A percentile compares a stretch with the other conserved stretches of the same genome.
Conservation (phyloP, 2,888 invertebrate genomes). For the Sarcophaga carnaria region DNA sequence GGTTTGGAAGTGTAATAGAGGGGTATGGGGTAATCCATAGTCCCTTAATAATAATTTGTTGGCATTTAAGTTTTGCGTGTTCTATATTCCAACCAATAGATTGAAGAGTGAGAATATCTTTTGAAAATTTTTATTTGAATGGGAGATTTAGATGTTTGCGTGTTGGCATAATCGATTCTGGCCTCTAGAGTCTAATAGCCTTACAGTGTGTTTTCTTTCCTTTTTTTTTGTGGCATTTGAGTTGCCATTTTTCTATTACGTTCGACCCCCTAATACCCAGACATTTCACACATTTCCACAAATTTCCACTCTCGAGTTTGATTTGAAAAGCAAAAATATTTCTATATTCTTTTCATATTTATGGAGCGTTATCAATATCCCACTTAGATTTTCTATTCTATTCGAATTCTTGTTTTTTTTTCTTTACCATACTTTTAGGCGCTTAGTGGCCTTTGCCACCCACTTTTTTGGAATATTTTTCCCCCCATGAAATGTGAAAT, state of each 20-base stretch:
- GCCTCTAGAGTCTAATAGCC: slow-evolving; percentile 52
- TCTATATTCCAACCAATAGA: slow-evolving; percentile 43
- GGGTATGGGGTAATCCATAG: neutral
- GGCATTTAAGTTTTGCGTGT: slow-evolving; percentile 58
- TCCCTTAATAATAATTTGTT: slow-evolving; percentile 27
- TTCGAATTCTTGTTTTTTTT: slow-evolving; percentile 14
- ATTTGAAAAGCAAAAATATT: neutral
- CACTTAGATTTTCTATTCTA: slow-evolving; percentile 15
- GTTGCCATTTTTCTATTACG: too few species aligned
- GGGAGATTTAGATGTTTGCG: slow-evolving; percentile 49
- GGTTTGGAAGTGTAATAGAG: neutral
- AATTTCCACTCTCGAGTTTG: too few species aligned
- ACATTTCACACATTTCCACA: too few species aligned
- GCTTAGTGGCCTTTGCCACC: neutral
- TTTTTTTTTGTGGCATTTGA: neutral
- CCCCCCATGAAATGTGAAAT: neutral
- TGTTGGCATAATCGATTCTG: slow-evolving; percentile 68
- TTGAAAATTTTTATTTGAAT: slow-evolving; percentile 16
- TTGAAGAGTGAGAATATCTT: slow-evolving; percentile 29
- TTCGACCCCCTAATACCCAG: too few species aligned
- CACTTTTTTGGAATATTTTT: neutral
- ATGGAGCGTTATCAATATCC: neutral
- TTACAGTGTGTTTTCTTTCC: neutral
- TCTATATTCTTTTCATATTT: slow-evolving; percentile 22
- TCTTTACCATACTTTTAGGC: too few species aligned